A percentile compares a stretch with the other conserved stretches of the same genome.
phyloP scores from a whole-genome alignment of 2,888 invertebrate species.

The Portevinia maculata region DNA sequence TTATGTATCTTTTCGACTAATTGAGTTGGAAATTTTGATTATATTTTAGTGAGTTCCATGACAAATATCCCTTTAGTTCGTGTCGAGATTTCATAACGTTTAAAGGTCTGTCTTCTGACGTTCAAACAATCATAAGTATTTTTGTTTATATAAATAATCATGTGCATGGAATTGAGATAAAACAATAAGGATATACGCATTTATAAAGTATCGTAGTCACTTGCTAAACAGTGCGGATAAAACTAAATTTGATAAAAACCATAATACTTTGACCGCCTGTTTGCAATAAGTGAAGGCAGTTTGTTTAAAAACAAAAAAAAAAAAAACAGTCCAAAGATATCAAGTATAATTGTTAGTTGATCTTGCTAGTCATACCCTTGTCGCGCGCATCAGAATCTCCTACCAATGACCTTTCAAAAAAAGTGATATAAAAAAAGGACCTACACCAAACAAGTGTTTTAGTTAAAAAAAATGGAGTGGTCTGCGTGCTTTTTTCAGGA shows the following conservation, averaged over 20 bases:
- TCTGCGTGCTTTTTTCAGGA: too few species aligned
- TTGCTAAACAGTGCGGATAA: slow-evolving; percentile 64
- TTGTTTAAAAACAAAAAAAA: background rate
- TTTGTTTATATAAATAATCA: slow-evolving; percentile 17
- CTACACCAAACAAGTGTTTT: too few species aligned
- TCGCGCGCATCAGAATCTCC: too few species aligned
- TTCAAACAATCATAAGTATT: slow-evolving; percentile 48
- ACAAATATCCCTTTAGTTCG: slow-evolving; percentile 72
- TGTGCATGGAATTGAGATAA: slow-evolving; percentile 51
- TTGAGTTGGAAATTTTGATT: slow-evolving; percentile 67
- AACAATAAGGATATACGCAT: slow-evolving; percentile 29
- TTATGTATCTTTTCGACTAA: slow-evolving; percentile 63
- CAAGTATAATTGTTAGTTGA: too few species aligned
- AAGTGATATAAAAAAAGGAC: too few species aligned
- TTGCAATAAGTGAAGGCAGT: slow-evolving; percentile 20
- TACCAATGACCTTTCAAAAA: too few species aligned
- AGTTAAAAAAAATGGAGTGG: too few species aligned
- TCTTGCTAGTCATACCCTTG: too few species aligned
- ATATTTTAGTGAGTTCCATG: slow-evolving; percentile 72
- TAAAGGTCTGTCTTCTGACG: slow-evolving; percentile 64
- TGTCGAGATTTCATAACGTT: slow-evolving; percentile 71
- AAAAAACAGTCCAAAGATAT: too few species aligned
- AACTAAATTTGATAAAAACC: slow-evolving; percentile 11
- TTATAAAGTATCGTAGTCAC: slow-evolving; percentile 1
- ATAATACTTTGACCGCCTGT: slow-evolving; percentile 60